Base-by-base conservation (phyloP, 2,888 invertebrate species). In the Drosophila ustulata region DNA sequence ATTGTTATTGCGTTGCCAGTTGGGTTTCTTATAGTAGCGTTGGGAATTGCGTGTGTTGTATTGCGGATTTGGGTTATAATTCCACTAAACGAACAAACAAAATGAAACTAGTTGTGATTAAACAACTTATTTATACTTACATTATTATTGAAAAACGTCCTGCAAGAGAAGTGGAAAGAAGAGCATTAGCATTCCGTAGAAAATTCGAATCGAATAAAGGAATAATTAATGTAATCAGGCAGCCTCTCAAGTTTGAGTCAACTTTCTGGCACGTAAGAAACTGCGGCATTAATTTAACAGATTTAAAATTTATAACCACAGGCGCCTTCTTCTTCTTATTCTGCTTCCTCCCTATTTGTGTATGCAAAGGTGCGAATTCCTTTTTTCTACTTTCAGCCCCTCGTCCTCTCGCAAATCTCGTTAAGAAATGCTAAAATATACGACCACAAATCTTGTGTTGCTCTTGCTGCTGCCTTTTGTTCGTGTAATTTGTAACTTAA, bases 291-390 rank as follows among this genome's bases (percentile, higher is more conserved):
- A 90, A 91, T 88, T 90, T 83, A 90, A 81, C 90, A 90, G 85
- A 91, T 91, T 91, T 91, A 90, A 91, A 91, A 91, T 91, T 91
- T 91, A 91, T 91, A 90, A 89, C 91, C 86, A 77, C 75, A 77
- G 69, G 62, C 41, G 46, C 28, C 55, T 32, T 11, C 23, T 6
- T 26, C 49, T 13, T 3, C 7, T 8, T 8, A 41, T 18, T 47
- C 4, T 18, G 25, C 23, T 13, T 6, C 23, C 23, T 26, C 32
- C 62, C 81, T 85, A 71, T 79, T 85, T 85, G 73, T 68, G 88
- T 85, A 85, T 85, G 88, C 85, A 85, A 85, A 85, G 85, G 85
- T 88, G 89, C 89, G 63, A 90, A 89, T 86, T 88, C 75, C 75
- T 62, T 75, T 72, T 74, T 70, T 65, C 58, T 62, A 51, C 69